Conservation (phyloP, 2,797 vertebrate species). For the Cottoperca gobio region DNA sequence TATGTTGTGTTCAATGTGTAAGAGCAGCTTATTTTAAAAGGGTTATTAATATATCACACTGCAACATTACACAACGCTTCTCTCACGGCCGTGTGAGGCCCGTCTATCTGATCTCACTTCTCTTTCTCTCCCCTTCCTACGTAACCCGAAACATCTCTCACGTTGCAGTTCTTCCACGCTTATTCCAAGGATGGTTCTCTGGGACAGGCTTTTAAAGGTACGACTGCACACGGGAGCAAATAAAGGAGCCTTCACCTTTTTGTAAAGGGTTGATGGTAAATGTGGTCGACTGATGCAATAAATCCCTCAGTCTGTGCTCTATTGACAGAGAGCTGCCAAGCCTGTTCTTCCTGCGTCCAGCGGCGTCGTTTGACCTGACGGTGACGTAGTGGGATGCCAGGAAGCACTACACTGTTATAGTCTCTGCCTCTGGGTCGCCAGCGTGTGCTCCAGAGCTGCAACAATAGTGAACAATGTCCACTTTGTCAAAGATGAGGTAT, state of each 20-base stretch:
- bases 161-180: constrained; percentile 91
- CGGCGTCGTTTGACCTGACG: too few species aligned
- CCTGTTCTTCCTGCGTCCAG: too few species aligned
- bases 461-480: too few species aligned
- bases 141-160: constrained; percentile 17
- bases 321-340: too few species aligned
- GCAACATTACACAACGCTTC: constrained; percentile 51
- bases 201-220: constrained; percentile 85
- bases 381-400: too few species aligned
- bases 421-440: too few species aligned
- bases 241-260: neutral
- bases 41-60: neutral
- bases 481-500: too few species aligned
- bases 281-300: too few species aligned
- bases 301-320: too few species aligned
- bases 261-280: too few species aligned
- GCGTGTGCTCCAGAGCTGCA: too few species aligned
- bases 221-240: neutral
- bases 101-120: constrained; percentile 36
- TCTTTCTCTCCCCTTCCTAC: constrained; percentile 9
- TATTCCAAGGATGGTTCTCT: constrained; percentile 81
- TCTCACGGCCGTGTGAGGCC: constrained; percentile 47
- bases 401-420: too few species aligned
- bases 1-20: neutral
- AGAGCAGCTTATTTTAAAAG: neutral